Percentiles rank a stretch among this genome's conserved stretches.
Conservation (phyloP, 2,113 vertebrate species). For the Oenanthe oenanthe region DNA sequence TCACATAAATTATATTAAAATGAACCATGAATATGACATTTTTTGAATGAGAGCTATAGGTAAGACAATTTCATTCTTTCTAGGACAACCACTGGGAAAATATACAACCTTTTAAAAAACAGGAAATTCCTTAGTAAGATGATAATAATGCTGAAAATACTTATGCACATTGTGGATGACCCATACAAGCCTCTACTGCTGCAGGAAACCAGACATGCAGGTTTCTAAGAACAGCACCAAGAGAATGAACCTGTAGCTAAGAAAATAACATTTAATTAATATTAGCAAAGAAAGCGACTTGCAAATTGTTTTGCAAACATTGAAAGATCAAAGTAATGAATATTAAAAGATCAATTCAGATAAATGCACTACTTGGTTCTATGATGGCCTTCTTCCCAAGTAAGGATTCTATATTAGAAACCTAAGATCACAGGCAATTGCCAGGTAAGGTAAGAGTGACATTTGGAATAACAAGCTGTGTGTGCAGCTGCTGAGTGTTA, state of each 20-base stretch:
- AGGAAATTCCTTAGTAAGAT: not conserved
- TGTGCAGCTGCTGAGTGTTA: not conserved
- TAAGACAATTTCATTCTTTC: not conserved
- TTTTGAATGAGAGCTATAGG: not conserved
- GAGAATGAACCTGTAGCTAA: not conserved
- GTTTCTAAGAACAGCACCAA: not conserved
- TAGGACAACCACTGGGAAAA: not conserved
- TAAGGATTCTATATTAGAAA: not conserved
- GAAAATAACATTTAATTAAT: not conserved
- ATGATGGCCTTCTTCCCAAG: not conserved
- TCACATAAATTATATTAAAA: not conserved
- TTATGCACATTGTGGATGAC: not conserved
- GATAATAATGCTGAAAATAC: not conserved
- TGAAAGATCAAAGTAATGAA: not conserved
- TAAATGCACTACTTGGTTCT: not conserved
- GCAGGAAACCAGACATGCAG: not conserved
- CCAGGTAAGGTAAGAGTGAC: slow-evolving; percentile 1
- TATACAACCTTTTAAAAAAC: not conserved
- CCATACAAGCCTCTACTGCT: not conserved
- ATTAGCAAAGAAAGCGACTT: not conserved
- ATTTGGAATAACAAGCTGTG: not conserved
- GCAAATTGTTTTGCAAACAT: not conserved
- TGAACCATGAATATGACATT: not conserved
- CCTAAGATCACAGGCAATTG: not conserved
- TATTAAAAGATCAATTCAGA: not conserved